phyloP scores from a whole-genome alignment of 2,888 invertebrate species.

The Oscheius sp. region DNA sequence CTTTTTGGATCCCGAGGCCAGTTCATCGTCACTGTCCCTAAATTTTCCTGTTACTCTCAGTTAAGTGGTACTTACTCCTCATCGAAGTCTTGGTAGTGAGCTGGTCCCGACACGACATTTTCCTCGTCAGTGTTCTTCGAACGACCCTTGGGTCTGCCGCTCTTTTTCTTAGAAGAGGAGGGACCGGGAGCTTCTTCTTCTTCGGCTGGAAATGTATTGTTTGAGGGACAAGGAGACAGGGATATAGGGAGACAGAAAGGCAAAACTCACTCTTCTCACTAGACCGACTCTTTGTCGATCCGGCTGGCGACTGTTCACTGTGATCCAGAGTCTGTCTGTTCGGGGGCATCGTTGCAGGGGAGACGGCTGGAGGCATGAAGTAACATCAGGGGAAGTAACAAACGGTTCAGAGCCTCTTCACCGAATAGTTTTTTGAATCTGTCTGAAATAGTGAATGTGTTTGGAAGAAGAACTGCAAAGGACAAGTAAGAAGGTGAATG shows the following conservation, averaged over 20 bases:
- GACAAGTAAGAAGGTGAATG: no score
- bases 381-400: not conserved
- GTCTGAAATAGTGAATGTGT: no score
- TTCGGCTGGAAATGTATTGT: not conserved
- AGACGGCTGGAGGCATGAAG: slow-evolving; percentile 11
- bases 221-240: not conserved
- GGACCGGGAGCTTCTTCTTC: slow-evolving; percentile 16
- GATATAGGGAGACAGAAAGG: not conserved
- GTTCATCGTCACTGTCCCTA: slow-evolving; percentile 31
- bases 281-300: not conserved
- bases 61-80: slow-evolving; percentile 8
- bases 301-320: no score
- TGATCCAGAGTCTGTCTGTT: not conserved
- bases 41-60: not conserved
- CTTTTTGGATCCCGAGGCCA: slow-evolving; percentile 13
- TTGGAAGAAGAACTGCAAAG: no score
- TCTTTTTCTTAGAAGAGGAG: not conserved
- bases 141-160: slow-evolving; percentile 11
- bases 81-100: slow-evolving; percentile 23
- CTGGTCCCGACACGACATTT: slow-evolving; percentile 4
- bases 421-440: no score
- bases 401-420: no score
- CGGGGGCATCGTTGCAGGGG: not conserved
- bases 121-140: slow-evolving; percentile 10
- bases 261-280: slow-evolving; percentile 9